phyloP scores from a whole-genome alignment of 92 coral and sea anemone species.

The Pocillopora meandrina region DNA sequence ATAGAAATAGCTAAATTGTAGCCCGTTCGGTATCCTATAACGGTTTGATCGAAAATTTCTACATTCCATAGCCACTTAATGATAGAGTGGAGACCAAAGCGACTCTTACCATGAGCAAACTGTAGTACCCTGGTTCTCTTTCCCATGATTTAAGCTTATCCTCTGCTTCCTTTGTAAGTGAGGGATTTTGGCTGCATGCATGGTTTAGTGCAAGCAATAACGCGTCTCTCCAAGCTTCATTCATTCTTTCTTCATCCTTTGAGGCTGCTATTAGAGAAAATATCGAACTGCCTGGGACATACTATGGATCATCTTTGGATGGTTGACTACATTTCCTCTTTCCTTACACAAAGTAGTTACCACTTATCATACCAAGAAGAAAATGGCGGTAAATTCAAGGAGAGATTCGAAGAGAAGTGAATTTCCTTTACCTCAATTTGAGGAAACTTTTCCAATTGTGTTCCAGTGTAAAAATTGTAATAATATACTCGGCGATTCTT shows the following conservation, averaged over 20 bases:
- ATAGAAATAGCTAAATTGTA: too few species aligned
- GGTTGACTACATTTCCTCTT: too few species aligned
- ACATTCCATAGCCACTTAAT: too few species aligned
- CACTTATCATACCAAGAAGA: neutral
- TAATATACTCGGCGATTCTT: constrained; percentile 54
- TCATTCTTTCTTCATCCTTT: neutral
- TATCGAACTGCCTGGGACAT: neutral
- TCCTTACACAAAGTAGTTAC: neutral
- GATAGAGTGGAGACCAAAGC: too few species aligned
- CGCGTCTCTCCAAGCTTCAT: constrained; percentile 49
- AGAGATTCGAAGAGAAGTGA: constrained; percentile 2
- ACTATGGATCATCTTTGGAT: neutral
- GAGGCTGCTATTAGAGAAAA: neutral
- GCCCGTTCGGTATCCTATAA: too few species aligned
- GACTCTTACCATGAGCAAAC: constrained; percentile 77
- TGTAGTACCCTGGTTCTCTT: constrained; percentile 85
- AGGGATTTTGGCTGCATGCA: constrained; percentile 88
- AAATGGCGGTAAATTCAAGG: constrained; percentile 49
- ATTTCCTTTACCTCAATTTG: neutral
- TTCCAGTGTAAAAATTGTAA: constrained; percentile 54
- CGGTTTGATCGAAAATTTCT: too few species aligned
- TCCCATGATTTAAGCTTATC: constrained; percentile 80
- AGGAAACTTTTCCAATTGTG: constrained; percentile 35
- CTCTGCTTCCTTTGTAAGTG: constrained; percentile 84
- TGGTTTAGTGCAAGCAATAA: constrained; percentile 75